A percentile compares a stretch with the other conserved stretches of the same genome.
Conservation (phyloP, 2,797 vertebrate species). For the Sphenopsis melanotis region DNA sequence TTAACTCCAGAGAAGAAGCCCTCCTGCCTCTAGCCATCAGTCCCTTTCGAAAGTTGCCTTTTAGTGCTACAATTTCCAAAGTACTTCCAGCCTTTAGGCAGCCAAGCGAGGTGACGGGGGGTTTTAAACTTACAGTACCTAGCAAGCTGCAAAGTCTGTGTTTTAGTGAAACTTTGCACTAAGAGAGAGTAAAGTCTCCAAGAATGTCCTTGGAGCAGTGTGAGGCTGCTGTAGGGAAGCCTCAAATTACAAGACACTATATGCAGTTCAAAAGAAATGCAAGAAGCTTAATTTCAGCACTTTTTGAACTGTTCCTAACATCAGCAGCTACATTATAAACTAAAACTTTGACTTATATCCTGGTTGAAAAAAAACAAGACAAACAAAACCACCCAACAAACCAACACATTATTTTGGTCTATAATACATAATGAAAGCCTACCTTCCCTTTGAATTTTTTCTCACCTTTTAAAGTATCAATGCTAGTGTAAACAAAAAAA, state of each 20-base stretch:
- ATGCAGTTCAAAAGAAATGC: neutral
- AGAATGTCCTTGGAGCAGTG: neutral
- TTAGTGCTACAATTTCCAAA: neutral
- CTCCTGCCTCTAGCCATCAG: neutral
- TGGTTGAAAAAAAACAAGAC: neutral
- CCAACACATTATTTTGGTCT: neutral
- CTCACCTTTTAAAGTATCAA: neutral
- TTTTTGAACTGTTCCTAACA: neutral
- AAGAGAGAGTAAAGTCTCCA: neutral
- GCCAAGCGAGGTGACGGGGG: neutral
- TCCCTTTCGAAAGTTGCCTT: neutral
- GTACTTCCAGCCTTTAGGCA: neutral
- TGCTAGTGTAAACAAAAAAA: neutral
- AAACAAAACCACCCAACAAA: neutral
- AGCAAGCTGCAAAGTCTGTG: neutral
- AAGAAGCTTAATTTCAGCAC: neutral
- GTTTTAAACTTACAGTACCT: neutral
- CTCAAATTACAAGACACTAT: neutral
- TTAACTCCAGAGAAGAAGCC: neutral
- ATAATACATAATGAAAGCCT: neutral
- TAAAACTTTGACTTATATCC: neutral
- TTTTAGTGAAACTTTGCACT: neutral
- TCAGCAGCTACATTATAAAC: neutral
- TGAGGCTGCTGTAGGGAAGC: neutral
- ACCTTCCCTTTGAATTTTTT: neutral